A percentile compares a stretch with the other conserved stretches of the same genome.
Evolutionary conservation across 2,797 vertebrate species (phyloP).

Genomic region (Serranus cabrilla): DNA sequence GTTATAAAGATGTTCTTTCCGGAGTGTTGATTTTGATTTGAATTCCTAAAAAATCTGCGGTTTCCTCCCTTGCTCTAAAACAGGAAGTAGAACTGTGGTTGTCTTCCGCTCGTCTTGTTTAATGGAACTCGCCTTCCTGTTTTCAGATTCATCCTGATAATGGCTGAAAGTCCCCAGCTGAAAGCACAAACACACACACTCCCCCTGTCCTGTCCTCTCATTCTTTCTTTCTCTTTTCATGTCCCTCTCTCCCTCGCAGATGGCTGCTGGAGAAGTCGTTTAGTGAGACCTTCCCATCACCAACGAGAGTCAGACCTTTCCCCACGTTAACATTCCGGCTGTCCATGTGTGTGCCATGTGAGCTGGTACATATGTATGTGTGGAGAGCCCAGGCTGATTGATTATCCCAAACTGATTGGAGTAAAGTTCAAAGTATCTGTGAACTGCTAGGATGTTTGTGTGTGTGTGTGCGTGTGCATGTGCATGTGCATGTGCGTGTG

Average conservation of each 20-base stretch:
- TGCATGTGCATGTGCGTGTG: constrained; percentile 37
- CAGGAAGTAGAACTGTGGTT: constrained; percentile 84
- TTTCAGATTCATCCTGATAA: constrained; percentile 87
- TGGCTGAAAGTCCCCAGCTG: constrained; percentile 72
- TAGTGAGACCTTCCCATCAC: constrained; percentile 37
- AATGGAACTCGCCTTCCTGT: constrained; percentile 87
- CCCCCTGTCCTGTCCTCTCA: constrained; percentile 40
- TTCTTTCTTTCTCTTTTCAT: constrained; percentile 22
- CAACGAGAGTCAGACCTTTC: constrained; percentile 23
- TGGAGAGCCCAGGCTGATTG: constrained; percentile 54
- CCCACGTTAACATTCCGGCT: constrained; percentile 58
- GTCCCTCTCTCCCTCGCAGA: constrained; percentile 30
- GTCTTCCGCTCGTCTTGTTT: constrained; percentile 84
- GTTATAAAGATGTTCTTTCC: constrained; percentile 33
- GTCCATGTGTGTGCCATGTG: constrained; percentile 49
- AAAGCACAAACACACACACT: constrained; percentile 46
- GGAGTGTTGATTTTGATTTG: constrained; percentile 65
- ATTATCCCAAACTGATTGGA: constrained; percentile 66
- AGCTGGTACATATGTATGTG: constrained; percentile 1
- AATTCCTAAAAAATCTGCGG: constrained; percentile 87
- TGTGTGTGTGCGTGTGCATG: constrained; percentile 43
- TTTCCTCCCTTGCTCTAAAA: constrained; percentile 81
- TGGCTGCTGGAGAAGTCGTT: constrained; percentile 36
- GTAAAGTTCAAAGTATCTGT: constrained; percentile 62
- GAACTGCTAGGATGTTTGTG: constrained; percentile 40